A percentile compares a stretch with the other conserved stretches of the same genome.
Conservation (phyloP, 1,140 invertebrate genomes). For the Diorhabda sublineata region DNA sequence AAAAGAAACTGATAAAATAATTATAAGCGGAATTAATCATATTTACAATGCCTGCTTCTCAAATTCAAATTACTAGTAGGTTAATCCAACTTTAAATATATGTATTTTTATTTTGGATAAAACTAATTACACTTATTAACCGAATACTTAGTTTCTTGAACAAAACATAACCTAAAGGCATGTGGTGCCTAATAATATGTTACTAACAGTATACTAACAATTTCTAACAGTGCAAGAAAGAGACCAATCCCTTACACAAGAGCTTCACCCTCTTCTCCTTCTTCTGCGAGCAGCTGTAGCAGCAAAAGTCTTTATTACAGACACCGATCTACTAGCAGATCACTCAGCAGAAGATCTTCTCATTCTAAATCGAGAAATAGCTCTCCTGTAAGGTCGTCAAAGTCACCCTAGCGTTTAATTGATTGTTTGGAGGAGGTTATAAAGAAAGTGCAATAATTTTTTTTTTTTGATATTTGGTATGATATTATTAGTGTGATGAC, state of each 20-base stretch:
- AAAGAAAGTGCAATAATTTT: slow-evolving; percentile 24
- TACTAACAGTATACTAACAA: not conserved
- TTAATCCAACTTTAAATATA: not conserved
- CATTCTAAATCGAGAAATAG: slow-evolving; percentile 26
- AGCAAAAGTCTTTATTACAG: slow-evolving; percentile 56
- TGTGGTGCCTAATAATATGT: no score
- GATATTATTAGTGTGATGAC: not conserved
- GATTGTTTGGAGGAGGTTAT: slow-evolving; percentile 17
- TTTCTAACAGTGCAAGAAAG: slow-evolving; percentile 71
- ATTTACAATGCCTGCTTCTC: not conserved
- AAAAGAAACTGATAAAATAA: no score
- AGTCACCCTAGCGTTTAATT: slow-evolving; percentile 25
- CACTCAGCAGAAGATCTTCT: slow-evolving; percentile 42
- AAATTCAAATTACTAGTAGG: not conserved
- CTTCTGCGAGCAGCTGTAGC: slow-evolving; percentile 62
- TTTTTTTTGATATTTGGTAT: slow-evolving; percentile 1
- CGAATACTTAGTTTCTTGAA: no score
- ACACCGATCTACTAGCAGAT: slow-evolving; percentile 48
- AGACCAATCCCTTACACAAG: slow-evolving; percentile 85
- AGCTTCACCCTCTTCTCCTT: slow-evolving; percentile 69
- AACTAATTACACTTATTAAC: no score
- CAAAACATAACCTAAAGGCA: no score
- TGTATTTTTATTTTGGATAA: no score
- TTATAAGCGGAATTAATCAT: no score
- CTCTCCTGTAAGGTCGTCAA: slow-evolving; percentile 23